Evolutionary conservation across 2,888 invertebrate species (phyloP).

Genomic region (Tenthredo notha): DNA sequence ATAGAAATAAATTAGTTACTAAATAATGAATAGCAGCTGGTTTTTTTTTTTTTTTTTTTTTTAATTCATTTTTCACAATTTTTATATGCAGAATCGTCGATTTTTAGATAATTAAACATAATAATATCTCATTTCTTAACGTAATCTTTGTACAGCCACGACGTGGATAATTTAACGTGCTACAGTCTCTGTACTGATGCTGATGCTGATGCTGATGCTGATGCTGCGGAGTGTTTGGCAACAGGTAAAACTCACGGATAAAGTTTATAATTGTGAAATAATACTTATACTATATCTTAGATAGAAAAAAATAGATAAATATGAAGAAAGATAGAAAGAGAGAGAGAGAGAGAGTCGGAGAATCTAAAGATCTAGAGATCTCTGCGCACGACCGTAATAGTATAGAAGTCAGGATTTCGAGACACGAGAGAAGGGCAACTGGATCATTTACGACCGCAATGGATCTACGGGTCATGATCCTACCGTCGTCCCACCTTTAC

Average conservation of each 20-base stretch:
- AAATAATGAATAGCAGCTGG: neutral
- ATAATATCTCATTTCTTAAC: neutral
- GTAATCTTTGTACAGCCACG: neutral
- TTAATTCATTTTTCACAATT: neutral
- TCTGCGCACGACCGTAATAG: slow-evolving; percentile 5
- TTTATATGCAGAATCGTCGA: neutral
- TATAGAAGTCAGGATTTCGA: neutral
- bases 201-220: no score
- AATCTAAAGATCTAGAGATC: slow-evolving; percentile 16
- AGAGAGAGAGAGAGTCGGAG: neutral
- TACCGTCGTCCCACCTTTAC: slow-evolving; percentile 30
- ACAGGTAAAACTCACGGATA: slow-evolving; percentile 5
- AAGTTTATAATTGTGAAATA: slow-evolving; percentile 15
- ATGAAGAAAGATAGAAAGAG: neutral
- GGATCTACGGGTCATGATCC: slow-evolving; percentile 41
- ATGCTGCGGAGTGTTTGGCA: slow-evolving; percentile 4
- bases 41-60: neutral
- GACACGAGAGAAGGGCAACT: slow-evolving; percentile 38
- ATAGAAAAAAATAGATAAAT: neutral
- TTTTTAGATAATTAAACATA: neutral
- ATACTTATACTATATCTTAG: neutral
- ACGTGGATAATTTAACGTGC: no score
- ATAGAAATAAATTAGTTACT: neutral
- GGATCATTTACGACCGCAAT: slow-evolving; percentile 46
- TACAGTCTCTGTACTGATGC: no score